Base-by-base conservation (phyloP, 2,888 invertebrate species). In the Ditylenchus weischeri region DNA sequence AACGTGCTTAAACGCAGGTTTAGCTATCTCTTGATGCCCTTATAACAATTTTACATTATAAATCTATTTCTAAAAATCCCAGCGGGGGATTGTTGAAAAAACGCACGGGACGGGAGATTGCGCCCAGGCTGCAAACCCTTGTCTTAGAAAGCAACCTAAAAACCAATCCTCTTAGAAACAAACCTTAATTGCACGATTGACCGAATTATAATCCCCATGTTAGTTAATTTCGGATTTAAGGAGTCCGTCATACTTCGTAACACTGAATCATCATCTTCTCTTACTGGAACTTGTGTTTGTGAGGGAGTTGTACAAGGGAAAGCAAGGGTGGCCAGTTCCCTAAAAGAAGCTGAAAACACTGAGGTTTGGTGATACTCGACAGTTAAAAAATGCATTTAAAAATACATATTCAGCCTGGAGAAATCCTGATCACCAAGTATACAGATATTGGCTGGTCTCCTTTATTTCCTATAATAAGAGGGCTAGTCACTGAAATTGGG, bases 261-360 rank as follows among this genome's bases (percentile, higher is more conserved):
- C 13, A 54, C 23, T 38, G 23, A 19, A 5, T 57, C 35, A 38
- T 13, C 35, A 29, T 19, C 15, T 10, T 66, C 71, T 10, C 67
- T 88, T 8, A 77, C 82, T 72, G 91, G 90, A 11, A 89, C 89
- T 11, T 88, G 90, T 0, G 90, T 90, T 4, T 90, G 88, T 76
- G 86, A 87, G 8, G 91, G 91, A 0, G 86, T 87, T 47, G 88
- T 89, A 2, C 84, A 87, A 13, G 90, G 88, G 0, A 85, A 88
- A 62, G 90, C 90, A 0, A 88, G 90, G 78, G 90, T 91, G 3
- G 88, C 91, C 15, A 87, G 86, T 18, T 86, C 86, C 64, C 84
- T 91, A 29, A 85, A 87, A 11, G 88, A 90, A 80, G 89, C 90
- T 5, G 76, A 84, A 13, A 80, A 85, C 67, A 85, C 85, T 47